Conservation (phyloP, 1,140 invertebrate genomes). For the Stenopsyche tienmushanensis region DNA sequence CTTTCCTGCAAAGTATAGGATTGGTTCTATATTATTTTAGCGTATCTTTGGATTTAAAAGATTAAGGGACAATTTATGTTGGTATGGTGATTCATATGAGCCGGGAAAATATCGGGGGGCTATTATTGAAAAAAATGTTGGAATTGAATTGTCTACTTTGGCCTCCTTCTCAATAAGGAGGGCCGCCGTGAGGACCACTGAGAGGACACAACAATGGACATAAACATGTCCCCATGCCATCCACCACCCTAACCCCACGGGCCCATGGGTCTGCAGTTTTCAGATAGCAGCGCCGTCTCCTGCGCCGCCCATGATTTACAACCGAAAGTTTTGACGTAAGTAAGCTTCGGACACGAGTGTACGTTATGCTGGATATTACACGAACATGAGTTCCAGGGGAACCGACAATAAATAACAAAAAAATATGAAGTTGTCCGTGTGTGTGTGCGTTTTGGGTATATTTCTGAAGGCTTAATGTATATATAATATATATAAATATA, state of each 20-base stretch:
- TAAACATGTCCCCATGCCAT: constrained; percentile 25
- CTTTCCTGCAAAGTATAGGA: too few relatives aligned
- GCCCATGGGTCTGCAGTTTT: constrained; percentile 33
- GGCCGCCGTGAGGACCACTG: background rate
- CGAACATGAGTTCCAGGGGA: constrained; percentile 39
- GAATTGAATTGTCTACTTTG: background rate
- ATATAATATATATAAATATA: constrained; percentile 26
- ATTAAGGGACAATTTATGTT: too few relatives aligned
- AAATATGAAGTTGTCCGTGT: constrained; percentile 30
- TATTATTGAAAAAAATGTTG: background rate
- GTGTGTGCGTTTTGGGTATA: constrained; percentile 13
- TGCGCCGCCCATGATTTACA: constrained; percentile 40
- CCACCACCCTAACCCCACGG: background rate
- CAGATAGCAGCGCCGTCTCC: constrained; percentile 40
- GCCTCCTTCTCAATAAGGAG: background rate
- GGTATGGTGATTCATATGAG: too few relatives aligned
- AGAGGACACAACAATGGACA: constrained; percentile 29
- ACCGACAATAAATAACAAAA: constrained; percentile 39
- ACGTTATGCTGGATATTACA: constrained; percentile 41
- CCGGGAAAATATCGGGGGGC: too few relatives aligned
- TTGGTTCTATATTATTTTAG: too few relatives aligned
- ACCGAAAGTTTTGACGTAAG: constrained; percentile 42
- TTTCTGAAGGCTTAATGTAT: constrained; percentile 23
- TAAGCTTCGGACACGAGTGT: constrained; percentile 42
- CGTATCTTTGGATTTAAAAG: too few relatives aligned